These are phyloP conservation scores for Protaetia brevitarsis DNA, from an alignment of 1,140 invertebrate genomes.

Conservation along the genomic window DNA sequence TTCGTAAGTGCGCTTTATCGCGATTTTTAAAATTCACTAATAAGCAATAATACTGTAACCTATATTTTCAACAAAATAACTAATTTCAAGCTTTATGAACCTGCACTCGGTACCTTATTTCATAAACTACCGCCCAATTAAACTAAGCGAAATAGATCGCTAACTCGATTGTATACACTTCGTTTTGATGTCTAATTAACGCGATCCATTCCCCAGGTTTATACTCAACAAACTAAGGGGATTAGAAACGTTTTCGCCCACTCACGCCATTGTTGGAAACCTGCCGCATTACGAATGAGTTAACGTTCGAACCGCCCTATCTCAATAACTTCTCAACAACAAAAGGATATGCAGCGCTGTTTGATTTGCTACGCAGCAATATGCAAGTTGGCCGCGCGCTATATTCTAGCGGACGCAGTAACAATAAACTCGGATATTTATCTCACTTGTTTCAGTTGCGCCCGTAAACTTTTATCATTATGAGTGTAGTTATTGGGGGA, in stretches of 20 bases:
- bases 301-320: neutral
- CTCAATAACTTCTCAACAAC: neutral
- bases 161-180: neutral
- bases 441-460: neutral
- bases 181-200: neutral
- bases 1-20: no score
- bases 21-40: no score
- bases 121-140: no score
- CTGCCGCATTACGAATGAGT: neutral
- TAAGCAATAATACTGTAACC: no score
- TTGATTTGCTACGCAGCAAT: neutral
- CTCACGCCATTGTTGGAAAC: neutral
- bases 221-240: neutral
- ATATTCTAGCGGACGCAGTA: neutral
- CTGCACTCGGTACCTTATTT: no score
- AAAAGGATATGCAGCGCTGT: neutral
- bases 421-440: conserved; percentile 6
- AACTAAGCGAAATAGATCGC: no score
- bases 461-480: neutral
- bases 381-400: neutral
- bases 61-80: no score
- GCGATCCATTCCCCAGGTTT: neutral
- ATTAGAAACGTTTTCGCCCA: neutral
- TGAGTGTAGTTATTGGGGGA: neutral
- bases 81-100: no score